Base-by-base conservation (phyloP, 2,888 invertebrate genomes). In the Mystacides longicornis region DNA sequence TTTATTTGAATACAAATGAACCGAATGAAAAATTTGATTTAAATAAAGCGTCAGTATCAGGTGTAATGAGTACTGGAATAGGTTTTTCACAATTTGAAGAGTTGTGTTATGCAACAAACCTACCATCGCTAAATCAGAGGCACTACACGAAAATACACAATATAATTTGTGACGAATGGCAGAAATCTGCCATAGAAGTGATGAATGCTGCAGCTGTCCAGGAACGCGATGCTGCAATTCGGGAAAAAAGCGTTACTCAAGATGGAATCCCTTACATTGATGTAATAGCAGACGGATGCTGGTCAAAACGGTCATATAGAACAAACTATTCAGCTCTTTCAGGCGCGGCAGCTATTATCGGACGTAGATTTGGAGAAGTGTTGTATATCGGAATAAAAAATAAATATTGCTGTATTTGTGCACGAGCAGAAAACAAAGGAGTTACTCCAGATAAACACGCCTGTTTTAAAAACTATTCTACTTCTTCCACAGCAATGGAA, bases 401-500 rank as follows among this genome's bases (percentile, higher is more conserved):
- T 53, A 66, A 66, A 61, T 67, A 64, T 58, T 67, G 67, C 53
- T 49, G 54, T 5, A 59, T 65, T 18, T 67, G 67, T 55, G 63
- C 64, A 19, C 37, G 61, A 51, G 62, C 62, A 16, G 60, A 59
- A 45, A 62, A 60, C 21, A 60, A 61, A 47, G 49, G 61, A 14
- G 49, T 42, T 23, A 31, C 53, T 16, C 37, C 60, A 4, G 31
- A 52, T 22, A 49, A 58, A n/a, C 66, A 68, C 56, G 57, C 47
- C 9, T 70, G 67, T 57, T 68, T 59, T 59, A 66, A 67, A 59
- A 68, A 68, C 56, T 68, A 64, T 64, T 51, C 46, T 4, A 65
- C 65, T 1, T 58, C 66, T 16, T 67, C 67, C 1, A 62, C 65
- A n/a, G 53, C 61, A 3, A 69, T 69, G 67, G 68, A 69, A 62